phyloP scores from a whole-genome alignment of 2,888 invertebrate species.

The Carabus problematicus region DNA sequence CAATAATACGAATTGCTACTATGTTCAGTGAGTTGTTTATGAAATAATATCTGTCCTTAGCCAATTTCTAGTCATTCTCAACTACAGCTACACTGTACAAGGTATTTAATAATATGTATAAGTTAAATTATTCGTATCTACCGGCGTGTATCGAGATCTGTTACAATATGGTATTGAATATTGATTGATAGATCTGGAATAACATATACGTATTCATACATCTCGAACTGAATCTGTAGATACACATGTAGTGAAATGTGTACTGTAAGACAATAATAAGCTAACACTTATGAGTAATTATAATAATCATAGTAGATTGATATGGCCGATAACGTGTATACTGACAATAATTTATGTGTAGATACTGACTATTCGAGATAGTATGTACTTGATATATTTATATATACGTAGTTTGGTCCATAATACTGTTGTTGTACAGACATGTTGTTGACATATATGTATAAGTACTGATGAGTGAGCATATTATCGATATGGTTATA shows the following conservation, averaged over 20 bases:
- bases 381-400: no score
- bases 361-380: neutral
- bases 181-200: no score
- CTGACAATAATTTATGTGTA: conserved; percentile 38
- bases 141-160: no score
- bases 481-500: no score
- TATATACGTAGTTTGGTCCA: no score
- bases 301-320: conserved; percentile 7
- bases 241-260: no score
- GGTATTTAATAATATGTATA: neutral
- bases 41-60: conserved; percentile 32
- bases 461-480: neutral
- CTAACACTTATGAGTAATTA: conserved; percentile 28
- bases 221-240: no score
- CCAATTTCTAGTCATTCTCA: conserved; percentile 31
- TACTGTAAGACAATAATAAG: conserved; percentile 35
- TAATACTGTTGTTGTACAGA: neutral
- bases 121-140: no score
- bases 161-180: no score
- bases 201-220: no score
- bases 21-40: no score
- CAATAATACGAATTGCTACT: no score
- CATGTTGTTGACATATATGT: neutral
- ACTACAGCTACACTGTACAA: conserved; percentile 19
- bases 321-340: conserved; percentile 28